Percentiles rank a stretch among this genome's conserved stretches.
phyloP scores from a whole-genome alignment of 2,113 vertebrate genomes.

The Megaceryle maxima region DNA sequence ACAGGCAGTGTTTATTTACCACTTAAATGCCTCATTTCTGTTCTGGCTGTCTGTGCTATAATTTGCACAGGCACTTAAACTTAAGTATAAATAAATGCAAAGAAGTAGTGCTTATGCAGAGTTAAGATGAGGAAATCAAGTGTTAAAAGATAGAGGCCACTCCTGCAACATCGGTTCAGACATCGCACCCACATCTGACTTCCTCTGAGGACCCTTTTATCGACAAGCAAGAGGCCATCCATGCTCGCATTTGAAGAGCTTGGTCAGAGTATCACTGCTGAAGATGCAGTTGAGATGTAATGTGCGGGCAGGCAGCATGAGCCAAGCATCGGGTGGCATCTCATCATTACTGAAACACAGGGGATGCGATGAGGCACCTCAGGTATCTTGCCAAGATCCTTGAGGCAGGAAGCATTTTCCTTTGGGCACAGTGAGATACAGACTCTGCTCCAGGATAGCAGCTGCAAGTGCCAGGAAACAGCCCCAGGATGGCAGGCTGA shows the following conservation, averaged over 20 bases:
- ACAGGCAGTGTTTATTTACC: conserved; percentile 69
- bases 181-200: neutral
- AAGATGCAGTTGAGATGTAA: neutral
- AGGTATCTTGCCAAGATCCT: neutral
- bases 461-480: neutral
- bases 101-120: conserved; percentile 47
- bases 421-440: neutral
- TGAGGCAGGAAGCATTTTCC: neutral
- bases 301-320: accelerated
- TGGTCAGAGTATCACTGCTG: neutral
- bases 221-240: neutral
- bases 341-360: accelerated
- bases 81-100: conserved; percentile 52
- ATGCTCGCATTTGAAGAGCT: neutral
- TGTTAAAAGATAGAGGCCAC: neutral
- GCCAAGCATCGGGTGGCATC: neutral
- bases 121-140: conserved; percentile 38
- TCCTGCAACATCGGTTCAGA: neutral
- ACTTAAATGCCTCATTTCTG: conserved; percentile 68
- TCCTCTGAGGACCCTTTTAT: neutral
- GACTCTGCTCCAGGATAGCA: neutral
- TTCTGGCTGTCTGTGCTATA: conserved; percentile 69
- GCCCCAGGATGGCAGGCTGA: neutral
- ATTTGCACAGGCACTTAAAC: conserved; percentile 73
- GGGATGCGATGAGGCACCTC: neutral